Conservation (phyloP, 2,113 vertebrate species). For the Corydoras sp. region DNA sequence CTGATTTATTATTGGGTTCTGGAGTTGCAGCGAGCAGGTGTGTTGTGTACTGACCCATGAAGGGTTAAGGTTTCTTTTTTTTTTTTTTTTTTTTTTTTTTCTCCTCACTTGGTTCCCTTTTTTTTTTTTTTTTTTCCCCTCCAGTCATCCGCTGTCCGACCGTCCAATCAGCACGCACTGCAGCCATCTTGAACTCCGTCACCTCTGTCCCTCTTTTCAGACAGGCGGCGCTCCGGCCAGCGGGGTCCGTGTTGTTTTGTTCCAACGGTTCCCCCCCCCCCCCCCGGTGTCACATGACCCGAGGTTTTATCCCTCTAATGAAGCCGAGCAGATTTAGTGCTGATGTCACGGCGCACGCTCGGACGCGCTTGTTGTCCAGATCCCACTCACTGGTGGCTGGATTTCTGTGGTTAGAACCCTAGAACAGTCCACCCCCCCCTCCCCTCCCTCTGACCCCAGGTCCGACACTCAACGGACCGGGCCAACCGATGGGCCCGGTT, state of each 20-base stretch:
- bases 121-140: not conserved
- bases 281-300: constrained; percentile 17
- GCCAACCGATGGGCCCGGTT: too few species aligned
- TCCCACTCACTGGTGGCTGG: not conserved
- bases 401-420: not conserved
- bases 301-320: constrained; percentile 1
- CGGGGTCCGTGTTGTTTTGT: constrained; percentile 17
- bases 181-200: constrained; percentile 29
- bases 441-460: not conserved
- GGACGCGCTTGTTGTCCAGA: not conserved
- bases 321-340: constrained; percentile 5
- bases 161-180: constrained; percentile 24
- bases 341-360: constrained; percentile 15
- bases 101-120: not conserved
- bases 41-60: not conserved
- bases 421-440: not conserved
- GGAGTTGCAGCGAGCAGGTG: too few species aligned
- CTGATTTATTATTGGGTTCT: too few species aligned
- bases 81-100: not conserved
- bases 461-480: too few species aligned
- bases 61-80: constrained; percentile 14
- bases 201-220: constrained; percentile 24
- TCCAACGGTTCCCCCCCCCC: constrained; percentile 1
- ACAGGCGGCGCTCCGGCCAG: not conserved
- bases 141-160: not conserved